Percentiles rank a stretch among this genome's conserved stretches.
These are phyloP conservation scores for Dasysyrphus tricinctus DNA, from an alignment of 2,888 invertebrate species.

Conservation along the genomic window DNA sequence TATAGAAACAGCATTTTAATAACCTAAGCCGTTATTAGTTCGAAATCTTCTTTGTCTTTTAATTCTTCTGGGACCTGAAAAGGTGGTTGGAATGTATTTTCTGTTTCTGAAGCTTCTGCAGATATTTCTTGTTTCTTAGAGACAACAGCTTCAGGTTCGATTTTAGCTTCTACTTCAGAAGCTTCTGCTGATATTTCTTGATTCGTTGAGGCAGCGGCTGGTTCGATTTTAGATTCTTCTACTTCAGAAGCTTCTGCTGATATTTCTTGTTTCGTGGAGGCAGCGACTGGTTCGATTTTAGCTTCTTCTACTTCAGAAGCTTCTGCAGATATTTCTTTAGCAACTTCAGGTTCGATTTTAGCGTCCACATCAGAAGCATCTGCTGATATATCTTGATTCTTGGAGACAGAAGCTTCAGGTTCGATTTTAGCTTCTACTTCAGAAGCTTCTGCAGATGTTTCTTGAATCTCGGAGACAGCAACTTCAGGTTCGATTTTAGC, in stretches of 20 bases:
- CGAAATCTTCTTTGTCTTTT: slow-evolving; percentile 42
- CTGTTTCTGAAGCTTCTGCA: slow-evolving; percentile 48
- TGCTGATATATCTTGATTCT: no score
- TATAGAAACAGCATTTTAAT: neutral
- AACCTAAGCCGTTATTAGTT: slow-evolving; percentile 51
- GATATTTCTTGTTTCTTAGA: neutral
- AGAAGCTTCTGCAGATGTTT: no score
- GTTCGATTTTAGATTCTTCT: neutral
- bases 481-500: no score
- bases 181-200: neutral
- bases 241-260: neutral
- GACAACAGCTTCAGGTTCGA: neutral
- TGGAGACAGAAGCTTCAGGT: no score
- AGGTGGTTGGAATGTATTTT: slow-evolving; percentile 39
- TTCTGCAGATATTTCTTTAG: no score
- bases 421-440: no score
- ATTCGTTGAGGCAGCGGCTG: neutral
- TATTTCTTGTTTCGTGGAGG: no score
- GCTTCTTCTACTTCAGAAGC: no score
- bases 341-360: no score
- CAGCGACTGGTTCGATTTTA: no score
- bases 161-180: neutral
- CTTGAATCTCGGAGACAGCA: no score
- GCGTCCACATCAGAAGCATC: no score
- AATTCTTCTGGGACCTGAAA: slow-evolving; percentile 49